Percentiles rank a stretch among this genome's conserved stretches.
Conservation (phyloP, 2,888 invertebrate species). For the Habroteleia sp. region DNA sequence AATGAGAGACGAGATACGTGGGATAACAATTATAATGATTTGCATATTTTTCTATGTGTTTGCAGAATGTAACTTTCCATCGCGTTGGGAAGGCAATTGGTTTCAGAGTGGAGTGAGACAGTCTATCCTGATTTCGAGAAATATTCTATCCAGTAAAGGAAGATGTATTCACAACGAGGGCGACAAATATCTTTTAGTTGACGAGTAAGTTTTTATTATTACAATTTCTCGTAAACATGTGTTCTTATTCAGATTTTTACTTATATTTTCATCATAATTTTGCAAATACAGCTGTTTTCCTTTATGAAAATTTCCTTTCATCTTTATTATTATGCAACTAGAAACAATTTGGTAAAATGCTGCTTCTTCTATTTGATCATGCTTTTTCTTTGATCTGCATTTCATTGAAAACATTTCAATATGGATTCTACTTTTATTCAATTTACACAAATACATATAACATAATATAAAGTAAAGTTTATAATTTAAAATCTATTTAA, state of each 20-base stretch:
- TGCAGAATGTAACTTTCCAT: constrained; percentile 90
- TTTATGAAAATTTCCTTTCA: no score
- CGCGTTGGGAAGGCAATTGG: constrained; percentile 93
- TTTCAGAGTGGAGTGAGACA: constrained; percentile 94
- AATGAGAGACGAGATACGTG: constrained; percentile 14
- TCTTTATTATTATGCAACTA: no score
- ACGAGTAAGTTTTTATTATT: constrained; percentile 87
- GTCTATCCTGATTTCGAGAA: constrained; percentile 91
- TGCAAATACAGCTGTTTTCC: no score
- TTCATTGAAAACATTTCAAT: no score
- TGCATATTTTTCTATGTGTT: constrained; percentile 67
- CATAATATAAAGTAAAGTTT: no score
- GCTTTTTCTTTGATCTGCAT: no score
- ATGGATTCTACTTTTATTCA: no score
- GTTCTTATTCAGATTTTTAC: constrained; percentile 1
- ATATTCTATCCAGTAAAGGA: constrained; percentile 92
- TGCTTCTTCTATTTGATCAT: no score
- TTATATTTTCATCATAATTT: constrained; percentile 3
- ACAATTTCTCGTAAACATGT: neutral
- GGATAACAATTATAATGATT: constrained; percentile 43
- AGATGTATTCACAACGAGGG: constrained; percentile 91
- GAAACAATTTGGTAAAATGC: no score
- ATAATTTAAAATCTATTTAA: no score
- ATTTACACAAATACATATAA: no score
- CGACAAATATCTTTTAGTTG: constrained; percentile 93